Evolutionary conservation across 2,888 invertebrate species (phyloP), one percentile per base, ranked within the genome.

Genomic region (Archips xylosteana): DNA sequence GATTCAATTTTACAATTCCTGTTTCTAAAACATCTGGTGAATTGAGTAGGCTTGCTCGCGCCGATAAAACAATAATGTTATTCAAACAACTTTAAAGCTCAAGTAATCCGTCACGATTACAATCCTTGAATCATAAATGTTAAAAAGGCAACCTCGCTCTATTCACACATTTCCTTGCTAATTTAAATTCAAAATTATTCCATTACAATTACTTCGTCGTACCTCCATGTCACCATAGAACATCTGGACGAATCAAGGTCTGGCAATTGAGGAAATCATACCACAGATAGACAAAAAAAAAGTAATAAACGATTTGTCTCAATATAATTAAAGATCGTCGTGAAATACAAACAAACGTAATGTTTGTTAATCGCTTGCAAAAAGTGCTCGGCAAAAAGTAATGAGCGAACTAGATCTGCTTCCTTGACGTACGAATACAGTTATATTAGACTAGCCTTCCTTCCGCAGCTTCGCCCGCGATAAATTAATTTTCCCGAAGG

Each of bases 191-290:
- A 68, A 73, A 76, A 76, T 75, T 62, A 70, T 81, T 81, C 83
- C 57, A 75, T 82, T 85, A 83, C 82, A 82, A 85, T 85, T 80
- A 82, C 71, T 78, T 66, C 72, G 76, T 85, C 76, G 77, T 87
- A 85, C 75, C 86, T 89, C 81, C 81, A 79, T 78, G 87, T 79
- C 60, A 77, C 75, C 74, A 71, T 75, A 62, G 80, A 87, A 90
- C 91, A 92, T 91, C 91, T 92, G 91, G 91, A 82, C 85, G 78
- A 87, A 86, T 84, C 92, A 91, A 91, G 92, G 91, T 88, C 88
- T 89, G 82, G 84, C 84, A 87, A 91, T 88, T 87, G 88, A 90
- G 92, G 91, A 92, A 92, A 90, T 89, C 78, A 75, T 84, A 81
- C 78, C 82, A 75, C 80, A 85, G 82, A 81, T 81, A 78, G 75